Conservation (phyloP, 92 coral and sea anemone species). For the Parazoanthus swiftii region DNA sequence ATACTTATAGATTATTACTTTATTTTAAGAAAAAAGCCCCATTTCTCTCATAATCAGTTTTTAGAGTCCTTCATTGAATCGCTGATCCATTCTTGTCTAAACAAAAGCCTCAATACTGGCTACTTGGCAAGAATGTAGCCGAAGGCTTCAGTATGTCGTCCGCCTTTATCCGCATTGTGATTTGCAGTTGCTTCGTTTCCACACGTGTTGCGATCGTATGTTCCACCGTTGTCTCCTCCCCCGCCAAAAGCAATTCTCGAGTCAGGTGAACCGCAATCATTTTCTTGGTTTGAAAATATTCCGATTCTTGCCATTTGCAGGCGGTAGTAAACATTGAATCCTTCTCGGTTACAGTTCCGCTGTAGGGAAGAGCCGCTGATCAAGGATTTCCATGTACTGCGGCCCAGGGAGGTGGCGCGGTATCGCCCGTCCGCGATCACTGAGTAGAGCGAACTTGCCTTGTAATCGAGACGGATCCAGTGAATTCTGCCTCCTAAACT, state of each 20-base stretch:
- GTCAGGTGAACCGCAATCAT: conserved; percentile 49
- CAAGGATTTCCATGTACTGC: conserved; percentile 56
- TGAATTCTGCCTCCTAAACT: conserved; percentile 36
- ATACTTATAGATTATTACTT: too few relatives aligned
- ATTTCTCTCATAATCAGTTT: not conserved
- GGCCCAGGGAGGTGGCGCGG: conserved; percentile 46
- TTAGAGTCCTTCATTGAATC: not conserved
- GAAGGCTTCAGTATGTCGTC: conserved; percentile 33
- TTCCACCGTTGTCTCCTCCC: not conserved
- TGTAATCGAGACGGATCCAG: conserved; percentile 48
- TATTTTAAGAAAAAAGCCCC: not conserved
- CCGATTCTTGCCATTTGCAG: conserved; percentile 31
- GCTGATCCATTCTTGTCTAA: too few relatives aligned
- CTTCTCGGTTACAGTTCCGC: conserved; percentile 56
- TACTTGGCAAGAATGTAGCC: conserved; percentile 54
- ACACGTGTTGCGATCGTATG: not conserved
- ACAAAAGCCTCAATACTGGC: not conserved
- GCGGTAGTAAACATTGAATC: conserved; percentile 36
- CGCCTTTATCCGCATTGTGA: conserved; percentile 34
- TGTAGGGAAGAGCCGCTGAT: conserved; percentile 69
- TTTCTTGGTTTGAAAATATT: conserved; percentile 48
- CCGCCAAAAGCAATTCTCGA: conserved; percentile 58
- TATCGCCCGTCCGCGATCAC: conserved; percentile 55
- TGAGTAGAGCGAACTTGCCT: conserved; percentile 67
- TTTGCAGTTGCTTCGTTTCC: conserved; percentile 37